A percentile compares a stretch with the other conserved stretches of the same genome.
Conservation (phyloP, 2,797 vertebrate genomes). For the Scomberomorus guttatus region DNA sequence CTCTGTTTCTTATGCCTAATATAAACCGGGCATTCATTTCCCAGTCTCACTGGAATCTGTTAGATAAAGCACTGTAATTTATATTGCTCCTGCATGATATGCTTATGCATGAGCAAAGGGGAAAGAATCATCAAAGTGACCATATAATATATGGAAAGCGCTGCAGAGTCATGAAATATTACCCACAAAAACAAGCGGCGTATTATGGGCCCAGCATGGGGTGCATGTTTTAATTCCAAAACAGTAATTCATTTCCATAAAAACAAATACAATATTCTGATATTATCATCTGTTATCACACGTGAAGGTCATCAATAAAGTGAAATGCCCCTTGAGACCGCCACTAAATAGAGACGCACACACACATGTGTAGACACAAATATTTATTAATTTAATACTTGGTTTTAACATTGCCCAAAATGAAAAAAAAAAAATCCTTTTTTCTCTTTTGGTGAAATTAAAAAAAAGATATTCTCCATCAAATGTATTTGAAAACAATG, state of each 20-base stretch:
- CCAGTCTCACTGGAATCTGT: conserved; percentile 66
- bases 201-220: conserved; percentile 74
- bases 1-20: conserved; percentile 70
- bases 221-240: conserved; percentile 77
- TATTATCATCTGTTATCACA: conserved; percentile 74
- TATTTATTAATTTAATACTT: conserved; percentile 21
- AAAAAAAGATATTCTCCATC: conserved; percentile 1
- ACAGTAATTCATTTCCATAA: conserved; percentile 76
- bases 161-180: conserved; percentile 70
- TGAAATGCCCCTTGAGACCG: conserved; percentile 57
- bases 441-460: conserved; percentile 30
- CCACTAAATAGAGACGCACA: conserved; percentile 49
- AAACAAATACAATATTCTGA: conserved; percentile 72
- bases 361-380: conserved; percentile 41
- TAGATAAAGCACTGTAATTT: conserved; percentile 74
- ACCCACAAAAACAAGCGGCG: conserved; percentile 59
- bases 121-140: conserved; percentile 76
- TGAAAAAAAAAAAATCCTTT: not conserved
- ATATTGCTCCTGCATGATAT: conserved; percentile 74
- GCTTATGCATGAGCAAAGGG: conserved; percentile 77
- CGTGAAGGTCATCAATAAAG: conserved; percentile 76
- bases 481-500: conserved; percentile 49
- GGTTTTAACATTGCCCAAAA: conserved; percentile 35
- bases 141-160: conserved; percentile 79
- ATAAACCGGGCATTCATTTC: conserved; percentile 69